phyloP scores from a whole-genome alignment of 2,797 vertebrate genomes.

The Gallinago stenura region DNA sequence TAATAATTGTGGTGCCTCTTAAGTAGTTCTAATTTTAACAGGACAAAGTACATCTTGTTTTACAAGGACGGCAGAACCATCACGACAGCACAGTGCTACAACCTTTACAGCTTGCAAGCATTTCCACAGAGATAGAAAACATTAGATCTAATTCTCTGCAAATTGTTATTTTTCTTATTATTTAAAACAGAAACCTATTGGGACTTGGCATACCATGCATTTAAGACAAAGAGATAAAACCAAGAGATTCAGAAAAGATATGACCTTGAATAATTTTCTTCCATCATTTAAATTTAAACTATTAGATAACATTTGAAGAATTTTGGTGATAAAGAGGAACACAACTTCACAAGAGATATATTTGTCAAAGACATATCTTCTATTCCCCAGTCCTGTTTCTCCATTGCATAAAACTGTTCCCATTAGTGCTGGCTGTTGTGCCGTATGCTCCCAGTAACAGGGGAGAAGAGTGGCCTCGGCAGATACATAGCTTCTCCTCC shows the following conservation, averaged over 20 bases:
- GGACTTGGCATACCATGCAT: background rate
- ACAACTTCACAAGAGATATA: background rate
- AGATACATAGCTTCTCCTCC: background rate
- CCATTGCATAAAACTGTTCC: background rate
- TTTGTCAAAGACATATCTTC: background rate
- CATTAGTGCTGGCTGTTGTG: background rate
- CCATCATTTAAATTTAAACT: background rate
- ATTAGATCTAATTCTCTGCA: background rate
- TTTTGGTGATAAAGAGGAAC: background rate
- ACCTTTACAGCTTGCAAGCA: background rate
- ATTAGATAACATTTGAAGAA: background rate
- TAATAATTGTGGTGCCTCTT: background rate
- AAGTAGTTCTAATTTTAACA: slow-evolving; percentile 55
- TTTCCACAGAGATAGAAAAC: background rate
- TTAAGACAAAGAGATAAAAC: background rate
- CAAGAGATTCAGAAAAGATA: background rate
- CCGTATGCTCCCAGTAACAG: background rate
- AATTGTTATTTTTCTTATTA: background rate
- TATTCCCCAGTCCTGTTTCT: background rate
- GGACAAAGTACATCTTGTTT: slow-evolving; percentile 16
- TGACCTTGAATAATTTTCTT: background rate
- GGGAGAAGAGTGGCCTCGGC: background rate
- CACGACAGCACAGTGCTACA: background rate
- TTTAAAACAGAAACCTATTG: background rate
- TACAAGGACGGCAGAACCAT: background rate